phyloP scores from a whole-genome alignment of 2,888 invertebrate species.

The Cecidostiba fungosa region DNA sequence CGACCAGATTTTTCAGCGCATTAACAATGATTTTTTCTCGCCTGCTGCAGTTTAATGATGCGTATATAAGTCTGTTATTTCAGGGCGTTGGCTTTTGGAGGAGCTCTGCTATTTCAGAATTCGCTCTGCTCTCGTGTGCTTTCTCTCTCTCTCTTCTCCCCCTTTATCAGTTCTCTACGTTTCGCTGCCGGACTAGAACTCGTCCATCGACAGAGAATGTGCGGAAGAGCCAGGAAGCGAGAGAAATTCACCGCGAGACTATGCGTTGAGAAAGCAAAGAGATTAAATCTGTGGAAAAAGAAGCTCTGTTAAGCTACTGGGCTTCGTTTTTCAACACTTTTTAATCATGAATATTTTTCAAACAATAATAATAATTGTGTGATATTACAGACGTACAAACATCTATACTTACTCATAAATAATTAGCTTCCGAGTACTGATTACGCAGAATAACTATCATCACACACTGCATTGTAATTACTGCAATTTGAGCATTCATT shows the following conservation, averaged over 20 bases:
- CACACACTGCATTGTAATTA: not conserved
- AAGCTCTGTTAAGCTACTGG: no score
- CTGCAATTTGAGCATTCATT: not conserved
- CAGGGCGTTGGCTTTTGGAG: constrained; percentile 38
- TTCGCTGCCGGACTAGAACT: not conserved
- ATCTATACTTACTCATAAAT: not conserved
- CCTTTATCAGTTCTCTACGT: constrained; percentile 2
- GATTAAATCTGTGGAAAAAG: no score
- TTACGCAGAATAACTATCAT: not conserved
- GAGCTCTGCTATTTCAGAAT: constrained; percentile 54
- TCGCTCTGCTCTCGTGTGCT: constrained; percentile 13
- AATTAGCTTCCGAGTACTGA: not conserved
- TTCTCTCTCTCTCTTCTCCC: no score
- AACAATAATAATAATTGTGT: not conserved
- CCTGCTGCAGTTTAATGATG: constrained; percentile 48
- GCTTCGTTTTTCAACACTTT: not conserved
- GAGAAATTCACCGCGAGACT: not conserved
- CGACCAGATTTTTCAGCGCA: constrained; percentile 49
- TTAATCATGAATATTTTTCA: no score
- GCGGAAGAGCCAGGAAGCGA: not conserved
- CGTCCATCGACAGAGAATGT: constrained; percentile 13
- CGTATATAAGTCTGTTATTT: constrained; percentile 55
- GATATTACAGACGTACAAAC: not conserved
- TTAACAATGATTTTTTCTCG: constrained; percentile 54
- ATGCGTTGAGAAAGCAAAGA: no score